These are phyloP conservation scores for Macrocentrus cingulum DNA, from an alignment of 1,140 invertebrate species.

Conservation along the genomic window DNA sequence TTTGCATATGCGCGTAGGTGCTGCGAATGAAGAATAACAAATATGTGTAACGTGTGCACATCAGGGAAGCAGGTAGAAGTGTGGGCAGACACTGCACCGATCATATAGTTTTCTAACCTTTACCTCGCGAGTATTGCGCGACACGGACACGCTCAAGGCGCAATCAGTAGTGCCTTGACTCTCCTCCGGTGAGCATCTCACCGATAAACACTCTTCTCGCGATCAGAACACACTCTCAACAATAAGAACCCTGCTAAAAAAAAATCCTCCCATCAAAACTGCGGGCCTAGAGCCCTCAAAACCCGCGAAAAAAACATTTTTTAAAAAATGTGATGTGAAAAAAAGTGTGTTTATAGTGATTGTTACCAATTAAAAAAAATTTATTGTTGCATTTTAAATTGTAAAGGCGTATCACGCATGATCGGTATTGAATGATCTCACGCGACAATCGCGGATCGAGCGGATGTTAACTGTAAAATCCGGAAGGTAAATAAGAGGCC, in stretches of 20 bases:
- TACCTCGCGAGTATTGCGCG: slow-evolving; percentile 31
- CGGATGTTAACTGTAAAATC: slow-evolving; percentile 22
- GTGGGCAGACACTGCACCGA: slow-evolving; percentile 35
- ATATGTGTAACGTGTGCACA: background rate
- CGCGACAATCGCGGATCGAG: slow-evolving; percentile 17
- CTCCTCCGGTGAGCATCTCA: slow-evolving; percentile 25
- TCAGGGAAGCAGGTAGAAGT: slow-evolving; percentile 39
- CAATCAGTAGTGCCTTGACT: slow-evolving; percentile 29
- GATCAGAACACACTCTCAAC: background rate
- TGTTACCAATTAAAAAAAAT: background rate
- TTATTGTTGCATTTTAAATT: background rate
- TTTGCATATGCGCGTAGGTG: too few species aligned
- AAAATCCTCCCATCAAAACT: too few species aligned
- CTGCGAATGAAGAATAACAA: background rate
- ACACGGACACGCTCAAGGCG: slow-evolving; percentile 7
- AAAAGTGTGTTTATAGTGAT: background rate
- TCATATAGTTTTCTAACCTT: slow-evolving; percentile 31
- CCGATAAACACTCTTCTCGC: background rate
- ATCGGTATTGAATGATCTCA: slow-evolving; percentile 7
- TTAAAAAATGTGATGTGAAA: background rate
- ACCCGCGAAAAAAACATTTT: background rate
- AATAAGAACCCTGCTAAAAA: too few species aligned
- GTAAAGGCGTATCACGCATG: background rate
- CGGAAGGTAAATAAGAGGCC: slow-evolving; percentile 1
- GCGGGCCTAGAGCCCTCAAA: too few species aligned